A percentile compares a stretch with the other conserved stretches of the same genome.
phyloP scores from a whole-genome alignment of 2,888 invertebrate species.

The Archips xylosteana region DNA sequence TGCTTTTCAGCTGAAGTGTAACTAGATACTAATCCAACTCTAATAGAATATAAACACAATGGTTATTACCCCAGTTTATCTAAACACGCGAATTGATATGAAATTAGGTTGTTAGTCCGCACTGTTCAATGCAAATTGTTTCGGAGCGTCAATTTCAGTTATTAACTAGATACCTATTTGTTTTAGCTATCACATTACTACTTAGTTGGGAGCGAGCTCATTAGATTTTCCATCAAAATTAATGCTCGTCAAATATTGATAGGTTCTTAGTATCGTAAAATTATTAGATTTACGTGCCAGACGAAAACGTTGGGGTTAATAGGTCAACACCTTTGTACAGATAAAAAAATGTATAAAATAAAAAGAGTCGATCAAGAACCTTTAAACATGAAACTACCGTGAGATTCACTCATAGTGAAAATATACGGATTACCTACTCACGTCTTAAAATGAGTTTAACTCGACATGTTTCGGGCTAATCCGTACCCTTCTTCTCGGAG shows the following conservation, averaged over 20 bases:
- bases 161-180: constrained; percentile 25
- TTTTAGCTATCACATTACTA: constrained; percentile 26
- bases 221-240: constrained; percentile 36
- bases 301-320: background rate
- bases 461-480: too few relatives aligned
- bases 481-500: too few relatives aligned
- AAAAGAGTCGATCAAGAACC: too few relatives aligned
- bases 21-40: background rate
- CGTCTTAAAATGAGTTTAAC: too few relatives aligned
- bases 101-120: constrained; percentile 20
- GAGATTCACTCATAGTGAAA: too few relatives aligned
- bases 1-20: too few relatives aligned
- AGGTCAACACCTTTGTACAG: background rate
- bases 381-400: too few relatives aligned
- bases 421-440: too few relatives aligned
- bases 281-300: background rate
- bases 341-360: too few relatives aligned
- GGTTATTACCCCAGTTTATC: constrained; percentile 4
- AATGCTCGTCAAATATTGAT: constrained; percentile 25
- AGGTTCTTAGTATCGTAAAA: constrained; percentile 5
- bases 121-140: background rate
- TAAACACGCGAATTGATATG: constrained; percentile 22
- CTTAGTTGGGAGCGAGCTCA: constrained; percentile 22
- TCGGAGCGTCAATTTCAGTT: constrained; percentile 4
- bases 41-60: constrained; percentile 11